phyloP scores from a whole-genome alignment of 2,113 vertebrate genomes.

The Diadophis punctatus region DNA sequence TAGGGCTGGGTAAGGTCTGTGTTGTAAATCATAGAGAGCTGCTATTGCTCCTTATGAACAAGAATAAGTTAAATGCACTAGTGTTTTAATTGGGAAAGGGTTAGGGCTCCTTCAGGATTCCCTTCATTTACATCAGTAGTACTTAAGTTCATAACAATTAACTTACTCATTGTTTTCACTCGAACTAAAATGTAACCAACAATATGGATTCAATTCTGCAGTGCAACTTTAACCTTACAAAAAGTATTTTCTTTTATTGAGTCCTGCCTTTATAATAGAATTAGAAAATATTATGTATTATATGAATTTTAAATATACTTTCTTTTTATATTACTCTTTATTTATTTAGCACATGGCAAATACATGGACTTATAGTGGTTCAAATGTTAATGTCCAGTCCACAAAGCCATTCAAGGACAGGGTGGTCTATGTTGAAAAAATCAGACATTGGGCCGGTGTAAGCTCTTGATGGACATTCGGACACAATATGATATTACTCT shows the following conservation, averaged over 20 bases:
- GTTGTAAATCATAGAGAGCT: neutral
- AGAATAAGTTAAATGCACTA: neutral
- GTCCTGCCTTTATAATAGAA: accelerated
- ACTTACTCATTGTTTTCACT: neutral
- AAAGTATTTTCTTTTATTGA: neutral
- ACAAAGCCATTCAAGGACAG: no score
- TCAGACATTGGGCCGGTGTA: no score
- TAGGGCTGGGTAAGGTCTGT: neutral
- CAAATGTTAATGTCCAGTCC: no score
- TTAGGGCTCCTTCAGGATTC: neutral
- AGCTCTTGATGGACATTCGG: no score
- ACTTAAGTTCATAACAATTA: neutral
- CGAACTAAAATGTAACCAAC: neutral
- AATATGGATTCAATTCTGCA: neutral
- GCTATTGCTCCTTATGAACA: neutral
- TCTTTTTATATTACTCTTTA: neutral
- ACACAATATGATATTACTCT: neutral
- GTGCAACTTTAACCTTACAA: neutral
- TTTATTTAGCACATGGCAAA: no score
- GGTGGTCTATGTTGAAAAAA: no score
- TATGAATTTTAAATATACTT: neutral
- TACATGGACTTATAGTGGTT: no score
- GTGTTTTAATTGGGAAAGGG: neutral
- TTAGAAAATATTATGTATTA: neutral
- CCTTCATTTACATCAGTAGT: neutral